These are phyloP conservation scores for Actinia tenebrosa DNA, from an alignment of 64 coral and sea anemone genomes.

Conservation along the genomic window DNA sequence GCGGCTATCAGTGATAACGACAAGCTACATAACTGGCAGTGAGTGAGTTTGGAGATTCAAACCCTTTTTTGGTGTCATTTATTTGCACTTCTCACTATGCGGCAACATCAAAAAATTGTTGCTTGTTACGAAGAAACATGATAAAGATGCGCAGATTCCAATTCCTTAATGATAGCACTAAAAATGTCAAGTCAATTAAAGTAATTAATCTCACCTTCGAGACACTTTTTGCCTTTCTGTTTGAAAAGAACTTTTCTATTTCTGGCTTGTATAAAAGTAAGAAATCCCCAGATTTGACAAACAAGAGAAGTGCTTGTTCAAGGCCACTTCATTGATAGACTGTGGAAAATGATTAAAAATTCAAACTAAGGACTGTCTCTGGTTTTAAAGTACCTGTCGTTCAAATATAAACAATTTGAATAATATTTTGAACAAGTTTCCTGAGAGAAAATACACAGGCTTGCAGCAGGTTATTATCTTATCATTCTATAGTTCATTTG, in stretches of 20 bases:
- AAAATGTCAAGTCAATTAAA: too few species aligned
- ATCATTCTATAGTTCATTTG: background rate
- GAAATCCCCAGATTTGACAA: background rate
- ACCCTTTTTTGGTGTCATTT: too few species aligned
- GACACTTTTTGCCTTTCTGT: too few species aligned
- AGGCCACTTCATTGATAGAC: background rate
- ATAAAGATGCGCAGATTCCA: too few species aligned
- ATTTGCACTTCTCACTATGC: too few species aligned
- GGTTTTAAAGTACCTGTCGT: background rate
- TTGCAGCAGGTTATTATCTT: background rate
- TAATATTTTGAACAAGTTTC: background rate
- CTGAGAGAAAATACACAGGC: background rate
- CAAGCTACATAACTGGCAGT: too few species aligned
- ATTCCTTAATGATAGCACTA: too few species aligned
- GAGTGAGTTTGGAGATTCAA: too few species aligned
- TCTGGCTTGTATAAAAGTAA: background rate
- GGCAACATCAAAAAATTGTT: too few species aligned
- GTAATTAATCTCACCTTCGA: too few species aligned
- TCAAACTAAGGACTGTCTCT: background rate
- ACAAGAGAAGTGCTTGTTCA: background rate
- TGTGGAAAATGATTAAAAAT: conserved; percentile 15
- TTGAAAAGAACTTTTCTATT: background rate
- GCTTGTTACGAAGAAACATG: too few species aligned
- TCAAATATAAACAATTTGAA: conserved; percentile 2
- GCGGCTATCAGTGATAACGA: too few species aligned